Base-by-base conservation (phyloP, 2,797 vertebrate species). In the Sebastes trivittatus region DNA sequence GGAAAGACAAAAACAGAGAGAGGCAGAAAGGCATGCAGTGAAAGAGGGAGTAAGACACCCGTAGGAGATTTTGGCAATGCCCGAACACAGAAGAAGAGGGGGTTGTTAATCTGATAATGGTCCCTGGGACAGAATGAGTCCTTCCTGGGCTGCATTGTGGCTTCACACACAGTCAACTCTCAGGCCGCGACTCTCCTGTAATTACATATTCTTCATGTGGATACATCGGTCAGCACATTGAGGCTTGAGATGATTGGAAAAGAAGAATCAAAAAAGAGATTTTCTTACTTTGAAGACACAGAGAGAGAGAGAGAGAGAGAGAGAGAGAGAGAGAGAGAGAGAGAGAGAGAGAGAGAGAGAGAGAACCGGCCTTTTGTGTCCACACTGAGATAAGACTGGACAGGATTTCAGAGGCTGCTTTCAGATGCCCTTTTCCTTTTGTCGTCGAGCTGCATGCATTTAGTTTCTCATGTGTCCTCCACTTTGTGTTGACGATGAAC, bases 191-290 rank as follows among this genome's bases (percentile, higher is more conserved):
- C 87, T 83, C 86, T 83, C 77, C 90, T 91, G 87, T 90, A 92
- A 93, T 93, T 89, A 94, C 91, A 92, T 90, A 89, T 92, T 91
- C 88, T 85, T 93, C 72, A 86, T 92, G 83, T 86, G 86, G 86
- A 87, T 80, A 79, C 68, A 80, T 71, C 78, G 77, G 87, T 88
- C 84, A 81, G 75, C 85, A 87, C 83, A 85, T 59, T 62, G 85
- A 88, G 72, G 72, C 61, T 2, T 84, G 82, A 72, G 83, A 86
- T 82, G 83, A 92, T 80, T 85, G 85, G 58, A 85, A 81, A 63
- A 59, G 30, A 52, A 77, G 82, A 86, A 80, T 90, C 55, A 90
- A 87, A 87, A 54, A 77, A 80, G 23, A 70, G 78, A 75, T 77
- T 83, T 78, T 76, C 67, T 78, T 66, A 32, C 7, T 20, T 22